Conservation (phyloP, 2,797 vertebrate species). For the Coregonus sp. region DNA sequence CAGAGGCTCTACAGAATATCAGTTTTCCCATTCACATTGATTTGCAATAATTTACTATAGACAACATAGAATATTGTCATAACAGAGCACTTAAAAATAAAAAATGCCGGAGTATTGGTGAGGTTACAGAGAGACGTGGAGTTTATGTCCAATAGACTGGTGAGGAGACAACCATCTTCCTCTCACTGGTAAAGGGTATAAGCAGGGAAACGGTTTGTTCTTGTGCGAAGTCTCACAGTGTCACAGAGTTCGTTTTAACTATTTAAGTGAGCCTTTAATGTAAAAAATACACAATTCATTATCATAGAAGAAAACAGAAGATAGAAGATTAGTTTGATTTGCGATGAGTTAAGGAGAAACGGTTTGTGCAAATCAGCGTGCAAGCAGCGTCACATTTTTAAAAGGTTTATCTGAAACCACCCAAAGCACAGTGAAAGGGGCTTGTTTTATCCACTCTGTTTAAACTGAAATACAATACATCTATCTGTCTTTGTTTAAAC, state of each 20-base stretch:
- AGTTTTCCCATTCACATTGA: neutral
- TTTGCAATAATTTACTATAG: neutral
- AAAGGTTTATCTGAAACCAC: constrained; percentile 37
- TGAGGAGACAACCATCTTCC: constrained; percentile 36
- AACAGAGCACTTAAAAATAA: neutral
- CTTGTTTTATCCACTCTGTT: constrained; percentile 27
- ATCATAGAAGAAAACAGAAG: neutral
- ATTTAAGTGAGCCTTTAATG: neutral
- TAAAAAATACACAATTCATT: neutral
- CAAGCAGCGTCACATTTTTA: constrained; percentile 33
- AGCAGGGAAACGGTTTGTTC: constrained; percentile 16
- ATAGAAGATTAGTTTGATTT: neutral
- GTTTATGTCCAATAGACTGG: constrained; percentile 16
- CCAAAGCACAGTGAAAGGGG: constrained; percentile 22
- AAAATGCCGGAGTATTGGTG: constrained; percentile 11
- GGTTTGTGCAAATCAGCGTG: too few relatives aligned
- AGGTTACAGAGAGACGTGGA: constrained; percentile 32
- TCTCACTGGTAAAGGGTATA: constrained; percentile 9
- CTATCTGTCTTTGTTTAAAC: neutral
- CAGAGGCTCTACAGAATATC: constrained; percentile 23
- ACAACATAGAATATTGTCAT: neutral
- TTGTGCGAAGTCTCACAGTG: neutral
- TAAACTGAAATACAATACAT: constrained; percentile 11
- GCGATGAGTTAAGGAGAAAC: neutral
- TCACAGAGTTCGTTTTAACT: neutral